Conservation (phyloP, 1,140 invertebrate genomes). For the Phenacoccus solenopsis region DNA sequence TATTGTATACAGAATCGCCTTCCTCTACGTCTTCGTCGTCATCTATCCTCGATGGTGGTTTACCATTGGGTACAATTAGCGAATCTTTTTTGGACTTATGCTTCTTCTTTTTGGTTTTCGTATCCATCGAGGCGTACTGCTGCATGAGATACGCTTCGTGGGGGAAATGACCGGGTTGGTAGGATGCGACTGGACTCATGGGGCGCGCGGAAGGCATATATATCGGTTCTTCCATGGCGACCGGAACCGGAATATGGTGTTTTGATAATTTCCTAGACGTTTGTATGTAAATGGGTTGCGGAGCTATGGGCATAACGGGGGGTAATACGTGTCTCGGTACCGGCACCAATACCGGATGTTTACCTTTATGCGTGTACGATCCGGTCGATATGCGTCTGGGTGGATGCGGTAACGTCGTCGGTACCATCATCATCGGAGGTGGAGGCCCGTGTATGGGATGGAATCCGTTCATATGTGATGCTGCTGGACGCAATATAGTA, state of each 20-base stretch:
- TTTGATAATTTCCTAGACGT: constrained; percentile 29
- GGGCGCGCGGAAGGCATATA: constrained; percentile 46
- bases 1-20: constrained; percentile 62
- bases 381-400: constrained; percentile 28
- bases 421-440: constrained; percentile 27
- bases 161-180: constrained; percentile 47
- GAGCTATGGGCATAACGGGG: constrained; percentile 33
- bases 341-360: constrained; percentile 24
- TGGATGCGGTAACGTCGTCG: constrained; percentile 29
- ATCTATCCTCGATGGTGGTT: constrained; percentile 30
- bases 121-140: constrained; percentile 41
- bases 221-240: constrained; percentile 42
- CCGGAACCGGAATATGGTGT: constrained; percentile 28
- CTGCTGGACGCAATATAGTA: constrained; percentile 29
- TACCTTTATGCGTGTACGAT: constrained; percentile 30
- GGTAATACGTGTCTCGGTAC: constrained; percentile 20
- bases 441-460: constrained; percentile 22
- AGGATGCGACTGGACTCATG: constrained; percentile 44
- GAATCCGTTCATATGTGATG: constrained; percentile 24
- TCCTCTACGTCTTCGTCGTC: constrained; percentile 27
- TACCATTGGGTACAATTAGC: constrained; percentile 29
- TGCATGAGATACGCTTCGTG: constrained; percentile 47
- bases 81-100: constrained; percentile 33
- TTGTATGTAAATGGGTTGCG: constrained; percentile 35
- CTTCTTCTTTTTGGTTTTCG: constrained; percentile 32